Conservation (phyloP, 2,113 vertebrate species). For the Lampris megalopsis region DNA sequence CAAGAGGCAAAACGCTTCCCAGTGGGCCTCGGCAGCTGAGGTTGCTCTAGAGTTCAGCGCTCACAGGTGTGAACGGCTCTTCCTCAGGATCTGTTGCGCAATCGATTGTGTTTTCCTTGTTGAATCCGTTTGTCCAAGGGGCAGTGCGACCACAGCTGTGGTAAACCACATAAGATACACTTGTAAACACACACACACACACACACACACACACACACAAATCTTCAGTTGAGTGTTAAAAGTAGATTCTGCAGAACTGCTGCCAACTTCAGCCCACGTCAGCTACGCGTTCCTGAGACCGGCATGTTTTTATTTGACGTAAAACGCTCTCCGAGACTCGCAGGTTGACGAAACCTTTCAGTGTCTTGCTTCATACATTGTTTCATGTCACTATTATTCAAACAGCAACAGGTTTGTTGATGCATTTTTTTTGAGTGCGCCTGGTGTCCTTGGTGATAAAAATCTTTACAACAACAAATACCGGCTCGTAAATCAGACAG, state of each 20-base stretch:
- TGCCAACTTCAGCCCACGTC: constrained; percentile 36
- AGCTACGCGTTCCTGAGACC: constrained; percentile 49
- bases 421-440: constrained; percentile 29
- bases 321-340: not conserved
- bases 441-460: constrained; percentile 72
- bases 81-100: constrained; percentile 40
- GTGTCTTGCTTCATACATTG: constrained; percentile 1
- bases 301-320: constrained; percentile 53
- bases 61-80: constrained; percentile 52
- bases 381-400: constrained; percentile 43
- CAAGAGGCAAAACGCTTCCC: constrained; percentile 25
- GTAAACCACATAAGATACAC: constrained; percentile 27
- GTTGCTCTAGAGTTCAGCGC: constrained; percentile 31
- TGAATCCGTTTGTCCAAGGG: constrained; percentile 27
- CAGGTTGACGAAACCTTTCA: constrained; percentile 6
- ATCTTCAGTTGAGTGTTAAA: constrained; percentile 15
- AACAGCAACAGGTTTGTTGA: constrained; percentile 56
- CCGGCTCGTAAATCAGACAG: constrained; percentile 69
- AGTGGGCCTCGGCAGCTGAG: constrained; percentile 44
- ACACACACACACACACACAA: not conserved
- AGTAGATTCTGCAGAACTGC: constrained; percentile 48
- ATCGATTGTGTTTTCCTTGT: constrained; percentile 30
- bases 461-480: constrained; percentile 77
- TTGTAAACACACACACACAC: constrained; percentile 13
- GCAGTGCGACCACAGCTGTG: constrained; percentile 18